Evolutionary conservation across 2,888 invertebrate species (phyloP).

Genomic region (Reticulitermes lucifugus): DNA sequence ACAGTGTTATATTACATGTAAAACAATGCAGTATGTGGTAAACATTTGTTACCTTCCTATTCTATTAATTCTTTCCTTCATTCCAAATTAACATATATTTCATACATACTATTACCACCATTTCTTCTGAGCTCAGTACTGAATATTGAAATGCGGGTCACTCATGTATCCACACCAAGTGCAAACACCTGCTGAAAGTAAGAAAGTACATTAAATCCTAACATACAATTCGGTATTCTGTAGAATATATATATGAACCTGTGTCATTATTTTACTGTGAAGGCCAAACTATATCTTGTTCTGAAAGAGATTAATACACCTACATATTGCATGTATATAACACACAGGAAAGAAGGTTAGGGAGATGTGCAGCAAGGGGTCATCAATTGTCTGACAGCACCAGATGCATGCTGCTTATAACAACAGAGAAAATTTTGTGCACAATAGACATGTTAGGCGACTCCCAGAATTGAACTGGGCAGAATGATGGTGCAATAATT

Average conservation of each 20-base stretch:
- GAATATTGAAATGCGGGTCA: slow-evolving; percentile 49
- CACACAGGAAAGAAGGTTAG: too few relatives aligned
- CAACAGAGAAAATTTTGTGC: too few relatives aligned
- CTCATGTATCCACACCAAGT: slow-evolving; percentile 52
- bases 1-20: not conserved
- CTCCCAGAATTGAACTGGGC: too few relatives aligned
- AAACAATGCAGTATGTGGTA: not conserved
- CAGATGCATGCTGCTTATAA: too few relatives aligned
- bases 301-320: too few relatives aligned
- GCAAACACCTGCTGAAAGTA: slow-evolving; percentile 46
- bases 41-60: not conserved
- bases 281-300: too few relatives aligned
- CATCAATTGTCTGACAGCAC: too few relatives aligned
- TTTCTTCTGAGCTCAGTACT: not conserved
- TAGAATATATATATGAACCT: not conserved
- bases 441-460: too few relatives aligned
- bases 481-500: too few relatives aligned
- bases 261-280: too few relatives aligned
- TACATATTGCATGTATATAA: too few relatives aligned
- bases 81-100: not conserved
- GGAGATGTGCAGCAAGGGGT: too few relatives aligned
- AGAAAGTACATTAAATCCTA: not conserved
- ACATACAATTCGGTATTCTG: not conserved
- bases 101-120: not conserved
- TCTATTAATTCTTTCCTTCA: not conserved